A percentile compares a stretch with the other conserved stretches of the same genome.
phyloP scores from a whole-genome alignment of 2,888 invertebrate genomes.

The Eilema caniola region DNA sequence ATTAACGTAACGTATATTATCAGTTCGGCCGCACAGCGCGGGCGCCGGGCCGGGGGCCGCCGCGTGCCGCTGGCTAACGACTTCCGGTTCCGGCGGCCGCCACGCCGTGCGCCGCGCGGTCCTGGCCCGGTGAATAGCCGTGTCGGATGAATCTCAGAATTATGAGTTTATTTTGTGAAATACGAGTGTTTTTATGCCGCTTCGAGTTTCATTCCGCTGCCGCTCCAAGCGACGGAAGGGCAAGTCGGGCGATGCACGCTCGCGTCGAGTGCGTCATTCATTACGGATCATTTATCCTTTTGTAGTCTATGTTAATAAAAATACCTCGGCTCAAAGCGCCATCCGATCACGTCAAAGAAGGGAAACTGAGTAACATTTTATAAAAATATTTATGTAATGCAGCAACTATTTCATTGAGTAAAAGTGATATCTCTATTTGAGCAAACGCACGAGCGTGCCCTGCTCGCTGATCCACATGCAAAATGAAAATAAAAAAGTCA shows the following conservation, averaged over 20 bases:
- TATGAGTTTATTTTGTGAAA: slow-evolving; percentile 61
- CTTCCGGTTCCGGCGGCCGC: slow-evolving; percentile 74
- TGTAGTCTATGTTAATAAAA: not conserved
- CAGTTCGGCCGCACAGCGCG: not conserved
- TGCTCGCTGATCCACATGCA: slow-evolving; percentile 31
- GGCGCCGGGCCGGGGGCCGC: slow-evolving; percentile 31
- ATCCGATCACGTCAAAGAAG: not conserved
- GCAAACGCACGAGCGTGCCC: slow-evolving; percentile 9
- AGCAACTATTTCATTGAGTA: not conserved
- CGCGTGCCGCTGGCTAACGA: slow-evolving; percentile 65
- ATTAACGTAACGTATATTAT: not conserved
- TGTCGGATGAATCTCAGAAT: slow-evolving; percentile 53
- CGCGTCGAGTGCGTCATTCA: not conserved
- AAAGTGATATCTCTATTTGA: slow-evolving; percentile 19
- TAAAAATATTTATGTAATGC: not conserved
- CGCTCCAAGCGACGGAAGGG: slow-evolving; percentile 28
- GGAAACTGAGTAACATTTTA: not conserved
- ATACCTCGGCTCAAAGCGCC: not conserved
- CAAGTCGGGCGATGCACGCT: not conserved
- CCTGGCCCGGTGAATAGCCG: slow-evolving; percentile 44
- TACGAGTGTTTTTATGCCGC: slow-evolving; percentile 63
- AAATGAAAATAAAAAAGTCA: slow-evolving; percentile 45
- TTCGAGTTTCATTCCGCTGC: slow-evolving; percentile 49
- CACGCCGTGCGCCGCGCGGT: slow-evolving; percentile 45
- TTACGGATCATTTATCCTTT: not conserved